Percentiles rank a stretch among this genome's conserved stretches.
Evolutionary conservation across 2,113 vertebrate species (phyloP).

Genomic region (Noturus placidus): DNA sequence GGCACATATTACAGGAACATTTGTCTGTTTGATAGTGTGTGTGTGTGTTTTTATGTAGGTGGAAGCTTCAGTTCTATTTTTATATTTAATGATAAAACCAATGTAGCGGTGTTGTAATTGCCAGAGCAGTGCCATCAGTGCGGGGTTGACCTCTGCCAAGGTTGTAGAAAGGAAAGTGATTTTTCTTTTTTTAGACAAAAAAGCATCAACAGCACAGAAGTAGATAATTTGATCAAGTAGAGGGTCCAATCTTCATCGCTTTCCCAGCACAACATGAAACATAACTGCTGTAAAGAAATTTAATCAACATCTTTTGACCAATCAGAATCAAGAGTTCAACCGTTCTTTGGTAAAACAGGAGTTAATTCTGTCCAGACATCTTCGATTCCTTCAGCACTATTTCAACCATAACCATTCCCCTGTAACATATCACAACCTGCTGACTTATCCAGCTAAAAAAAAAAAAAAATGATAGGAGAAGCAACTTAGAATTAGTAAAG

Average conservation of each 20-base stretch:
- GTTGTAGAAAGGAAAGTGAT: not conserved
- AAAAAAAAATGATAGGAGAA: not conserved
- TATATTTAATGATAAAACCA: constrained; percentile 6
- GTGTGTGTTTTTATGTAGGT: not conserved
- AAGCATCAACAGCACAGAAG: not conserved
- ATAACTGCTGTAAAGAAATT: not conserved
- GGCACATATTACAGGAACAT: not conserved
- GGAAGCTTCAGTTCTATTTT: not conserved
- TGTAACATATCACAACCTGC: not conserved
- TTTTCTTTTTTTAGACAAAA: not conserved
- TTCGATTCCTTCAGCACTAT: not conserved
- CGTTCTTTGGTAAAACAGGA: not conserved
- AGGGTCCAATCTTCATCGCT: not conserved
- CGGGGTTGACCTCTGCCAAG: not conserved
- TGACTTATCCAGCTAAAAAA: not conserved
- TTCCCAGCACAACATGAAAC: not conserved
- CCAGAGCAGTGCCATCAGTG: not conserved
- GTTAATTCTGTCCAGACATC: not conserved
- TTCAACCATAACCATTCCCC: not conserved
- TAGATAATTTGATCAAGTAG: not conserved
- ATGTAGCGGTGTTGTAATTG: not conserved
- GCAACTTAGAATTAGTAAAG: not conserved
- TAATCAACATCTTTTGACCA: not conserved
- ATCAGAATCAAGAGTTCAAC: not conserved
- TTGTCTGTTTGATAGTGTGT: constrained; percentile 7